phyloP scores from a whole-genome alignment of 2,888 invertebrate species.

The Shargacucullia verbasci region DNA sequence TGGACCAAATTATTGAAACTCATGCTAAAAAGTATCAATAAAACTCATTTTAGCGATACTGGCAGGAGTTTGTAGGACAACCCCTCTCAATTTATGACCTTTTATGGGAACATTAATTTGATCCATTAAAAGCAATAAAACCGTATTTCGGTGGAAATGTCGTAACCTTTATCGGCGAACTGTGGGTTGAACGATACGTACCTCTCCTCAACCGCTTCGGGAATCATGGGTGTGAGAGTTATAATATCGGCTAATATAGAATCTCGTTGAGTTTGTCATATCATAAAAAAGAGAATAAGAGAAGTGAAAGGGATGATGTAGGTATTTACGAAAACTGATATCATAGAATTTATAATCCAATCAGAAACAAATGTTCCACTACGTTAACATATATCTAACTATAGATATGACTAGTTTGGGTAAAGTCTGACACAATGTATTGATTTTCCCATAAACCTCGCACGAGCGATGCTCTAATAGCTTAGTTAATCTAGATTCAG shows the following conservation, averaged over 20 bases:
- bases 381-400: slow-evolving; percentile 6
- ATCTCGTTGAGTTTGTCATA: slow-evolving; percentile 1
- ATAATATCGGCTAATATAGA: slow-evolving; percentile 3
- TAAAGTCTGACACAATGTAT: slow-evolving; percentile 28
- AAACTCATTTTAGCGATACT: slow-evolving; percentile 13
- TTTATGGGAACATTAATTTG: slow-evolving; percentile 12
- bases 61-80: not conserved
- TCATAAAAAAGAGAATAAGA: too few relatives aligned
- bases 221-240: slow-evolving; percentile 8
- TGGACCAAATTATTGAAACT: too few relatives aligned
- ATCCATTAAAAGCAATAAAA: slow-evolving; percentile 13
- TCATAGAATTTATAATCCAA: not conserved
- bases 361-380: slow-evolving; percentile 18
- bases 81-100: slow-evolving; percentile 18
- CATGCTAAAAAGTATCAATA: not conserved
- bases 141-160: slow-evolving; percentile 16
- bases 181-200: slow-evolving; percentile 13
- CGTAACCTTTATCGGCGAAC: slow-evolving; percentile 4
- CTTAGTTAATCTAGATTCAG: slow-evolving; percentile 27
- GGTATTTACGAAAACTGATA: too few relatives aligned
- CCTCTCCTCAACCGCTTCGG: slow-evolving; percentile 7
- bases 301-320: too few relatives aligned
- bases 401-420: slow-evolving; percentile 12
- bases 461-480: slow-evolving; percentile 5
- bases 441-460: slow-evolving; percentile 33